phyloP scores from a whole-genome alignment of 37 sponge, comb jelly and placozoan genomes.

The Aplysina aerophoba region DNA sequence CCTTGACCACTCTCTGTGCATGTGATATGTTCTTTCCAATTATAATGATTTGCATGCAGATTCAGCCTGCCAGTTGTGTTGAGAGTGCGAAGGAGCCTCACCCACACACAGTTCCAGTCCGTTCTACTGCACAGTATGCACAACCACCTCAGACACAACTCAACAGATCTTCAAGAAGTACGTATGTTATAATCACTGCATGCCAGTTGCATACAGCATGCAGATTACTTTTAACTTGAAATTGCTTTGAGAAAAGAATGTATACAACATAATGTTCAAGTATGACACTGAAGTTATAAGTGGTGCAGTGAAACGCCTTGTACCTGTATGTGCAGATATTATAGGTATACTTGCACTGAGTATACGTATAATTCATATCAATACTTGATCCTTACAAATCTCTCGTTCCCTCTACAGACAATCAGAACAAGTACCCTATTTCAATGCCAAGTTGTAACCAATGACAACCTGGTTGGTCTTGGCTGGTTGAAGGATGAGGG shows the following conservation, averaged over 20 bases:
- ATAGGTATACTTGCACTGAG: too few species aligned
- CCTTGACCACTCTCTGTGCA: too few species aligned
- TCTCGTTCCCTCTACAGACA: not conserved
- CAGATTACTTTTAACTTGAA: too few species aligned
- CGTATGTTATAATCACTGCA: not conserved
- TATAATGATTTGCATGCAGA: slow-evolving; percentile 7
- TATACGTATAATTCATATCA: too few species aligned
- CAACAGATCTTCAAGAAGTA: not conserved
- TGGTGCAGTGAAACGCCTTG: too few species aligned
- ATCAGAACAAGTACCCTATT: slow-evolving; percentile 2
- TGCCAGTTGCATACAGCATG: too few species aligned
- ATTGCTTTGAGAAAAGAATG: too few species aligned
- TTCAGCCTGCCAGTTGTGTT: slow-evolving; percentile 81
- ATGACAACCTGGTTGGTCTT: not conserved
- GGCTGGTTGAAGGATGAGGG: not conserved
- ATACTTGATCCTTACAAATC: too few species aligned
- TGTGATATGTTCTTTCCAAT: too few species aligned
- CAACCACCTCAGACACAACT: slow-evolving; percentile 37
- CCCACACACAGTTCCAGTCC: slow-evolving; percentile 74
- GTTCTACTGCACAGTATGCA: slow-evolving; percentile 70
- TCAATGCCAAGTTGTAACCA: not conserved
- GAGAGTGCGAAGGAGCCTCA: slow-evolving; percentile 76
- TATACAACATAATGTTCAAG: too few species aligned
- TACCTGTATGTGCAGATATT: too few species aligned
- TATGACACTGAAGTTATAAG: too few species aligned